Base-by-base conservation (phyloP, 2,113 vertebrate species). In the Scalopus aquaticus region DNA sequence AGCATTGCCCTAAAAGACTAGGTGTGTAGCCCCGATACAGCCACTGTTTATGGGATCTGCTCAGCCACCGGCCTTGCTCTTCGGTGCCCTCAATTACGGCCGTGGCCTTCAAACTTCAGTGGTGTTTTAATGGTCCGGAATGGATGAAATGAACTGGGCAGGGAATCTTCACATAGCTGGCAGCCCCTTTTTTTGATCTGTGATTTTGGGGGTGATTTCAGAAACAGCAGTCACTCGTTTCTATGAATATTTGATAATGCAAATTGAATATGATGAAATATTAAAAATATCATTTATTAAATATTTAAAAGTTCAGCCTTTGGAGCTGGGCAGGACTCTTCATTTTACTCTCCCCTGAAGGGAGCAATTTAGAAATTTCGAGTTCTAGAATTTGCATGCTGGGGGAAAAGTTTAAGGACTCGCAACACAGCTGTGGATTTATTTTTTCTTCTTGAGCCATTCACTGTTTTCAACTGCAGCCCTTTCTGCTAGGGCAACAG, bases 201-300 rank as follows among this genome's bases (percentile, higher is more conserved):
- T 73, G 58, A 58, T 58, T 86, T 74, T 64, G 54, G 65, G 7
- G 35, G 17, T 76, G 64, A 72, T 67, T 54, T 79, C 32, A 95
- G 86, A 95, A 94, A 96, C 72, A 88, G 81, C 94, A 93, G 73
- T 94, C 86, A 87, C 72, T 94, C 84, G 70, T 90, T 81, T 80
- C 76, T 86, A 87, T 97, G 72, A 95, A 96, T 96, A 81, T 96
- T 96, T 96, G 74, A 97, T 96, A 77, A 87, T 91, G 91, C 76
- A 95, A 96, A 93, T 96, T 90, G 96, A 95, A 73, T 82, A 65
- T 73, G 84, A 96, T 97, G 42, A 97, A 96, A 97, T 97, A 96
- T 97, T 97, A 42, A 97, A 97, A 96, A 96, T 97, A 90, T 3
- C 96, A 96, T 87, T 80, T 72, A 96, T 96, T 97, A 97, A 97